A percentile compares a stretch with the other conserved stretches of the same genome.
Evolutionary conservation across 2,888 invertebrate species (phyloP).

Genomic region (Eumerus sabulonum): DNA sequence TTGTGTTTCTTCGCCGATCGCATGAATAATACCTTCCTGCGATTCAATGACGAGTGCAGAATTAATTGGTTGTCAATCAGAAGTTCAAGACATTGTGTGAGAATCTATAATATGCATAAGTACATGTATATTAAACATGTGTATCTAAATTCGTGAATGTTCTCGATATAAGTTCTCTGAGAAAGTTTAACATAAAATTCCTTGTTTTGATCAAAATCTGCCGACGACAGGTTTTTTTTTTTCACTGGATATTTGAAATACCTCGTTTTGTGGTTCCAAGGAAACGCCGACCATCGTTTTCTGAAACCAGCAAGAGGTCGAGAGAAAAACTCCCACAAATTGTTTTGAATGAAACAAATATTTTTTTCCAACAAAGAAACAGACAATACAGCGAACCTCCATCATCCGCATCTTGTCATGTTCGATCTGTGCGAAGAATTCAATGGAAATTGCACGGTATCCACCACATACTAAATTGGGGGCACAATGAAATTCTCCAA

Average conservation of each 20-base stretch:
- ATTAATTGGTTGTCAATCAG: no score
- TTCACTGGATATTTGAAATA: conserved; percentile 5
- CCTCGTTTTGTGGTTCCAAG: not conserved
- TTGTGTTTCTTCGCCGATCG: no score
- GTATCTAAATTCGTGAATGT: no score
- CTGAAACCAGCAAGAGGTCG: not conserved
- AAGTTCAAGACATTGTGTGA: no score
- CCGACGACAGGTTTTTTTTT: not conserved
- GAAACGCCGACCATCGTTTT: not conserved
- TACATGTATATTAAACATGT: no score
- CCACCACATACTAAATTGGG: conserved; percentile 58
- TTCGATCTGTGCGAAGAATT: conserved; percentile 57
- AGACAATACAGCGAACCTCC: not conserved
- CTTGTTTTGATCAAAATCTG: not conserved
- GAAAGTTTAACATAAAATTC: not conserved
- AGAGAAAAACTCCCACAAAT: conserved; percentile 31
- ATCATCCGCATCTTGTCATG: conserved; percentile 38
- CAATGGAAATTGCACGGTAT: conserved; percentile 61
- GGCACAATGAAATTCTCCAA: conserved; percentile 53
- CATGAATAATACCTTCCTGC: no score
- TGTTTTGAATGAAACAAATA: conserved; percentile 14
- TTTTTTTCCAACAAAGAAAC: conserved; percentile 25
- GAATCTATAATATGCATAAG: no score
- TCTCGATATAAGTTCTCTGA: not conserved
- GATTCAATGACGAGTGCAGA: no score